Conservation (phyloP, 2,888 invertebrate species). For the Xiphydria camelus region DNA sequence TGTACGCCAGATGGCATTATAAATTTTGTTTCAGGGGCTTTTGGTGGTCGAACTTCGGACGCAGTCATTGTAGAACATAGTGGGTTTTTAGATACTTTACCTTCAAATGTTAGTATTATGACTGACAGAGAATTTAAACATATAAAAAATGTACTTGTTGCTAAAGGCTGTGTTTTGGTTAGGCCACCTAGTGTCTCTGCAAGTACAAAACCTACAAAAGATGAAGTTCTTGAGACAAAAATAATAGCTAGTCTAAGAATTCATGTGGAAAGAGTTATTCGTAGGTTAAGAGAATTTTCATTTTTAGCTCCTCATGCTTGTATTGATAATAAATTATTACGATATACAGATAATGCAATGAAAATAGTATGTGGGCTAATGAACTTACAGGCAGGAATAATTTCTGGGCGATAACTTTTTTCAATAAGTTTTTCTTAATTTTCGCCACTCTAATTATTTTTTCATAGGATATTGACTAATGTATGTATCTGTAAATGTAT, state of each 20-base stretch:
- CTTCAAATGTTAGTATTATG: slow-evolving; percentile 17
- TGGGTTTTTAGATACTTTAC: slow-evolving; percentile 20
- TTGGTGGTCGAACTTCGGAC: slow-evolving; percentile 27
- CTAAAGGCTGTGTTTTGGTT: slow-evolving; percentile 16
- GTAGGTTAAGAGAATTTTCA: slow-evolving; percentile 20
- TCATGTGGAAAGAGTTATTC: slow-evolving; percentile 41
- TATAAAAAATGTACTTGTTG: slow-evolving; percentile 17
- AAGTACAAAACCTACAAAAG: slow-evolving; percentile 19
- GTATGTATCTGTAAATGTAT: no score
- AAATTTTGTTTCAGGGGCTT: slow-evolving; percentile 32
- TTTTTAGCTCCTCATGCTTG: slow-evolving; percentile 17
- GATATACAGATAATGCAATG: not conserved
- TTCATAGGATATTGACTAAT: no score
- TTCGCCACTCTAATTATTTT: no score
- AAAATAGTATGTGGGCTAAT: slow-evolving; percentile 5
- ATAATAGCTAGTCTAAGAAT: slow-evolving; percentile 37
- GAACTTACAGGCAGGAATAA: slow-evolving; percentile 13
- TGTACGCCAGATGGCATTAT: slow-evolving; percentile 31
- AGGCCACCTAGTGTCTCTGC: slow-evolving; percentile 22
- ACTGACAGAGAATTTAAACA: slow-evolving; percentile 27
- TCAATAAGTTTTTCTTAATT: not conserved
- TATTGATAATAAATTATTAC: slow-evolving; percentile 1
- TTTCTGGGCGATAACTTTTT: slow-evolving; percentile 3
- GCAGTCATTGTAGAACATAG: slow-evolving; percentile 15
- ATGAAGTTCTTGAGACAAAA: slow-evolving; percentile 30